phyloP scores from a whole-genome alignment of 2,113 vertebrate species.

The Corythoichthys haematopterus region DNA sequence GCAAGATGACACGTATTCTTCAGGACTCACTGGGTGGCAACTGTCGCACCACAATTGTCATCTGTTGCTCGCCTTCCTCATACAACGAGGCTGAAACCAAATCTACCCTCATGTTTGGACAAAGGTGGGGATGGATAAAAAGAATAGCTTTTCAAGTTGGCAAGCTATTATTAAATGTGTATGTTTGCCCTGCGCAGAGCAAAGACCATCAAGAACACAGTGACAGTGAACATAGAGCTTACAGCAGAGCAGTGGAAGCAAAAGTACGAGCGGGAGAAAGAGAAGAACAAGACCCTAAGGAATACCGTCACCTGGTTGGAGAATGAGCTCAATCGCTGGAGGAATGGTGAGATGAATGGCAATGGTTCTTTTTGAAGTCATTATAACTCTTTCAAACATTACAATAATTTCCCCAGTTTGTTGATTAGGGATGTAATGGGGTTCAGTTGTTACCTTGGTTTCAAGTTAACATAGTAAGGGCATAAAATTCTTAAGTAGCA shows the following conservation, averaged over 20 bases:
- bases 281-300: conserved; percentile 87
- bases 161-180: neutral
- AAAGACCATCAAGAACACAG: conserved; percentile 98
- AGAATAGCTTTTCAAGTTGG: neutral
- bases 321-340: conserved; percentile 96
- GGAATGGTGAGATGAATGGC: conserved; percentile 76
- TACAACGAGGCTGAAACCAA: conserved; percentile 93
- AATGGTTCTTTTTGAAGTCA: neutral
- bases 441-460: neutral
- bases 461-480: neutral
- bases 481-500: neutral
- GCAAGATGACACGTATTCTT: conserved; percentile 98
- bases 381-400: neutral
- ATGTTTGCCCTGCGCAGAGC: conserved; percentile 71
- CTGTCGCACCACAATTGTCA: conserved; percentile 95
- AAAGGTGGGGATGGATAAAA: conserved; percentile 72
- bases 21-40: conserved; percentile 95
- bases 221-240: conserved; percentile 90
- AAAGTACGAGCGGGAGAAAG: conserved; percentile 94
- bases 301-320: conserved; percentile 93
- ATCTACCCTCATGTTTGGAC: conserved; percentile 91
- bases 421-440: neutral
- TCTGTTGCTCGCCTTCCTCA: conserved; percentile 94
- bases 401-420: neutral
- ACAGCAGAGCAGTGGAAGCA: conserved; percentile 99